Evolutionary conservation across 1,140 invertebrate genomes (phyloP).

Genomic region (Theocolax elegans): DNA sequence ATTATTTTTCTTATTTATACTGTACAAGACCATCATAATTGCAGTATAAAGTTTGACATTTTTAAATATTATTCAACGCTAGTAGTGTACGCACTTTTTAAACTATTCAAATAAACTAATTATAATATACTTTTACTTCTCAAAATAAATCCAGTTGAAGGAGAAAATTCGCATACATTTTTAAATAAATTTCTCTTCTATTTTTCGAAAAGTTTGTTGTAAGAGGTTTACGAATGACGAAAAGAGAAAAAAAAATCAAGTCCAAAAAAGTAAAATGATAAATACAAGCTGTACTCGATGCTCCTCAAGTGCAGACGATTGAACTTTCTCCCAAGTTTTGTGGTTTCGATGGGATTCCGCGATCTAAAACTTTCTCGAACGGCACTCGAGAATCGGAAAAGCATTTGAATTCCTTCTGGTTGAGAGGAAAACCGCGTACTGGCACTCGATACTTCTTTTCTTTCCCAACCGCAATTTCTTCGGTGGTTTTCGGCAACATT

Average conservation of each 20-base stretch:
- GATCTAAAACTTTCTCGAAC: slow-evolving; percentile 30
- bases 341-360: slow-evolving; percentile 10
- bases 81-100: too few species aligned
- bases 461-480: slow-evolving; percentile 6
- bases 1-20: too few species aligned
- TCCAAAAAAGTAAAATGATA: slow-evolving; percentile 1
- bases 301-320: slow-evolving; percentile 33
- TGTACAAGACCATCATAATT: too few species aligned
- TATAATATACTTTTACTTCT: too few species aligned
- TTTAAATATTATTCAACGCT: too few species aligned
- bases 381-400: slow-evolving; percentile 25
- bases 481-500: neutral
- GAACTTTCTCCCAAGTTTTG: slow-evolving; percentile 36
- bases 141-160: neutral
- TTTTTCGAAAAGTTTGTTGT: neutral
- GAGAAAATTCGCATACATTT: neutral
- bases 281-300: slow-evolving; percentile 26
- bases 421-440: slow-evolving; percentile 5
- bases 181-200: too few species aligned
- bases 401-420: slow-evolving; percentile 14
- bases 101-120: too few species aligned
- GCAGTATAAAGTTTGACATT: too few species aligned
- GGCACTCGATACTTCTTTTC: neutral
- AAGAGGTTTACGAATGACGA: slow-evolving; percentile 4
- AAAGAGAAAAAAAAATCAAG: neutral